A percentile compares a stretch with the other conserved stretches of the same genome.
These are phyloP conservation scores for Zosterops pallidus DNA, from an alignment of 2,113 vertebrate species.

Conservation along the genomic window DNA sequence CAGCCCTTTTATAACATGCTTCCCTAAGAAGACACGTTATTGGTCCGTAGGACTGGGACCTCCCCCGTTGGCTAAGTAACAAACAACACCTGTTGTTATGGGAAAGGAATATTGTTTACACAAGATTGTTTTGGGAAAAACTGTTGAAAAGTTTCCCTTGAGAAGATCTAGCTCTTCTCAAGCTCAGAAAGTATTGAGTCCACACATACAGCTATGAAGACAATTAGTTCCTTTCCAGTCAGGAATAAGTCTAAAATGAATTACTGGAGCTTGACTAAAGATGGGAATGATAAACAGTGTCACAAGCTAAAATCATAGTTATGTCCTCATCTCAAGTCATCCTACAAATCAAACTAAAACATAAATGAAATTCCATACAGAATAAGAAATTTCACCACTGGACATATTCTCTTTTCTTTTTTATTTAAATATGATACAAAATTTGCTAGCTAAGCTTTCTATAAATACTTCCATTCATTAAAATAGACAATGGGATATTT, in stretches of 20 bases:
- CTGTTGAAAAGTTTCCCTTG: too few species aligned
- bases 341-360: background rate
- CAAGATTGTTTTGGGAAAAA: too few species aligned
- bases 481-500: background rate
- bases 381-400: background rate
- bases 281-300: background rate
- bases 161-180: too few species aligned
- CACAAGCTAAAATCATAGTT: background rate
- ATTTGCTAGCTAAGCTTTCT: background rate
- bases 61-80: too few species aligned
- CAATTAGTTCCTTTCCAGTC: background rate
- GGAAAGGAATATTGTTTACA: too few species aligned
- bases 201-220: background rate
- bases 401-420: background rate
- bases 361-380: background rate
- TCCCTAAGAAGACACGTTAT: too few species aligned
- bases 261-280: background rate
- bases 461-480: background rate
- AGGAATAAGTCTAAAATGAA: rapidly evolving
- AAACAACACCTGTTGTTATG: too few species aligned
- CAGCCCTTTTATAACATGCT: too few species aligned
- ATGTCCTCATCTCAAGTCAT: background rate
- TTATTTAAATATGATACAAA: background rate
- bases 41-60: too few species aligned
- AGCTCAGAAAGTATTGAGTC: too few species aligned